phyloP scores from a whole-genome alignment of 2,888 invertebrate species.

The Cephalotes varians region DNA sequence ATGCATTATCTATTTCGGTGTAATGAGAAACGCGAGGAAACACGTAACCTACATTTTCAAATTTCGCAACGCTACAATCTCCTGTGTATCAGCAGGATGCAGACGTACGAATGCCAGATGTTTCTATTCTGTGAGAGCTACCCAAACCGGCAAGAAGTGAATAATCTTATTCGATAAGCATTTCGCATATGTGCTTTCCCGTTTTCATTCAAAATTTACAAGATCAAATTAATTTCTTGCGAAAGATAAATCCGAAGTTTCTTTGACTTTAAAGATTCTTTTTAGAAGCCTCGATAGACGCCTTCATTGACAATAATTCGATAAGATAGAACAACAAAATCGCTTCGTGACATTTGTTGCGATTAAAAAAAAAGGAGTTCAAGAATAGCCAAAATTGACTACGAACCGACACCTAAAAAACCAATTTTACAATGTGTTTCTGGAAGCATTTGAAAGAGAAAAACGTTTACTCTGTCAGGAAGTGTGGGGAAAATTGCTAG shows the following conservation, averaged over 20 bases:
- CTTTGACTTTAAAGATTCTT: not conserved
- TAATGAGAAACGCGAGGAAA: constrained; percentile 4
- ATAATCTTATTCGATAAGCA: constrained; percentile 14
- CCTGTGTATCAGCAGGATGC: constrained; percentile 12
- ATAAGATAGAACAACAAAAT: not conserved
- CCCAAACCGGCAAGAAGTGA: not conserved
- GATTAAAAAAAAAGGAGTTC: too few species aligned
- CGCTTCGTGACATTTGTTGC: not conserved
- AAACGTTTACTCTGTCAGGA: too few species aligned
- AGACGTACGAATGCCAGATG: constrained; percentile 17
- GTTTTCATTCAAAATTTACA: constrained; percentile 18
- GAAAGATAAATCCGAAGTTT: not conserved
- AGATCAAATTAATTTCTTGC: not conserved
- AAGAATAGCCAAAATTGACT: constrained; percentile 10
- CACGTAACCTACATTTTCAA: constrained; percentile 40
- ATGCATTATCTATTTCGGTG: constrained; percentile 31
- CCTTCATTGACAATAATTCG: not conserved
- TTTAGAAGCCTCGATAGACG: not conserved
- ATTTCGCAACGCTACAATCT: constrained; percentile 24
- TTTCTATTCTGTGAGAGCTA: not conserved
- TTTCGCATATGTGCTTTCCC: constrained; percentile 6
- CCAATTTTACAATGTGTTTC: too few species aligned
- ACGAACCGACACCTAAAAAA: too few species aligned
- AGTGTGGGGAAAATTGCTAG: too few species aligned
- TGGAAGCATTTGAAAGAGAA: too few species aligned